Evolutionary conservation across 2,113 vertebrate species (phyloP).

Genomic region (Trematocara nigrifrons): DNA sequence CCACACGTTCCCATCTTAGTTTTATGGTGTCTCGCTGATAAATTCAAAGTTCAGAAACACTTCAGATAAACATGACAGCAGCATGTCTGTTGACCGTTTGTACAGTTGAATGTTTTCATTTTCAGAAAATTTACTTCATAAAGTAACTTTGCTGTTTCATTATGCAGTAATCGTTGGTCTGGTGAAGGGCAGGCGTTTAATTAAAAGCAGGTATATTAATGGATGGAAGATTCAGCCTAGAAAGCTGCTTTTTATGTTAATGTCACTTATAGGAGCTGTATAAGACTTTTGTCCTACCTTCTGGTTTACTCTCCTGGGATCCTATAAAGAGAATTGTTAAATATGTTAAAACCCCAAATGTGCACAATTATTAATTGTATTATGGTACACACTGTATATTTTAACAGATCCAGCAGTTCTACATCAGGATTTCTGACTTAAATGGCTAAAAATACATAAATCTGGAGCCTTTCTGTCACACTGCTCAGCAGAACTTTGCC

Average conservation of each 20-base stretch:
- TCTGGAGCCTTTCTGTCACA: neutral
- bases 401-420: neutral
- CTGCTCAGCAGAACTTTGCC: neutral
- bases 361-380: neutral
- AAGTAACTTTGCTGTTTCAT: neutral
- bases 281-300: neutral
- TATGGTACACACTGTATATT: neutral
- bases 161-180: neutral
- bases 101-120: neutral
- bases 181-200: rapidly evolving
- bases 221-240: neutral
- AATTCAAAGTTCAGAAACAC: neutral
- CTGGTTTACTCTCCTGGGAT: neutral
- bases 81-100: neutral
- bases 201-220: neutral
- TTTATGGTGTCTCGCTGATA: neutral
- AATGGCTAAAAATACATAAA: rapidly evolving
- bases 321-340: neutral
- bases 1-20: neutral
- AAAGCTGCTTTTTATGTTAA: neutral
- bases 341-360: neutral
- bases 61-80: neutral
- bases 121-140: neutral
- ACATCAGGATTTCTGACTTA: neutral
- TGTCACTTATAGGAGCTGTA: neutral